Percentiles rank a stretch among this genome's conserved stretches.
Conservation (phyloP, 2,113 vertebrate genomes). For the Gallinago jamesoni region DNA sequence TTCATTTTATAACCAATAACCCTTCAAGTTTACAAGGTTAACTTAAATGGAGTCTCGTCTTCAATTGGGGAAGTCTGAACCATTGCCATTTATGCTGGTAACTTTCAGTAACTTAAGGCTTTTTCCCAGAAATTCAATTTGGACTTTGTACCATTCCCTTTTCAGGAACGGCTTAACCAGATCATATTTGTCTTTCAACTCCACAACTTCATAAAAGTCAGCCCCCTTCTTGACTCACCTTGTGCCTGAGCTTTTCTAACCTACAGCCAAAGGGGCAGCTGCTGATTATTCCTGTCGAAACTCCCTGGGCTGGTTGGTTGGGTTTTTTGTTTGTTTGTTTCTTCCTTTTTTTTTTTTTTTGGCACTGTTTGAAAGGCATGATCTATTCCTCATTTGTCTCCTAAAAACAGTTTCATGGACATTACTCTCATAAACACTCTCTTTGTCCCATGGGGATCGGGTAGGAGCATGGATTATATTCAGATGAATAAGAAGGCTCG, state of each 20-base stretch:
- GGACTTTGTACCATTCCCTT: neutral
- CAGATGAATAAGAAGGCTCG: neutral
- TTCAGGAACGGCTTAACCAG: neutral
- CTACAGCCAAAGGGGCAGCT: neutral
- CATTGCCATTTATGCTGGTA: neutral
- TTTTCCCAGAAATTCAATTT: neutral
- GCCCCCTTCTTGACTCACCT: neutral
- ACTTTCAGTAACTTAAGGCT: neutral
- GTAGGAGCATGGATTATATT: neutral
- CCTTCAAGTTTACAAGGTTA: neutral
- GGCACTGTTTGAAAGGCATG: neutral
- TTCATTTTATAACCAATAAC: neutral
- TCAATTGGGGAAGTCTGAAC: neutral
- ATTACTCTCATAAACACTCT: neutral
- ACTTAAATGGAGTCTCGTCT: neutral
- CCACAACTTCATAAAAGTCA: neutral
- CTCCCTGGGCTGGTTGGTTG: too few species aligned
- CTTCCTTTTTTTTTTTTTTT: neutral
- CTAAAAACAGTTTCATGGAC: neutral
- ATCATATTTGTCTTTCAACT: neutral
- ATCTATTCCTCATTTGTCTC: neutral
- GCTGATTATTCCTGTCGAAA: rapidly evolving
- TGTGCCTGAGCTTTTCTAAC: neutral
- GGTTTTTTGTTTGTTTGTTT: too few species aligned
- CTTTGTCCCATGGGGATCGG: rapidly evolving